Evolutionary conservation across 2,888 invertebrate species (phyloP), one percentile per base, ranked within the genome.

Genomic region (Drosophila infuscata): DNA sequence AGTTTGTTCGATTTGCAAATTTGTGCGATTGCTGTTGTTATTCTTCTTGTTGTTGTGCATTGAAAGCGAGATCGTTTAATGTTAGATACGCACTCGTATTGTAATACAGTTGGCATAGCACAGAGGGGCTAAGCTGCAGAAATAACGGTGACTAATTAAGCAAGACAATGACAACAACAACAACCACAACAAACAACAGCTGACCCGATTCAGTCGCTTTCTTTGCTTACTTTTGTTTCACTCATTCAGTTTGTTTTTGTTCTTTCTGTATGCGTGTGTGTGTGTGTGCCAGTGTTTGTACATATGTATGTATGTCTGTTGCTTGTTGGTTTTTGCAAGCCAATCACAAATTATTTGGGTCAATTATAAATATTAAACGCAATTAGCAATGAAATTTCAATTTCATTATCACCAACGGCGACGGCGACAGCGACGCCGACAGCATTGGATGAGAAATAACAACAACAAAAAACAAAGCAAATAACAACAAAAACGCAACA

Each of bases 341-440:
- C 79, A 88, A 88, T 85, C 83, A 59, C 72, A 71, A 76, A 68
- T 78, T 88, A 89, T 89, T 89, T 89, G 61, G 87, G 87, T 88
- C 87, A 88, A 89, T 89, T 87, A 83, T 82, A 84, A 89, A 89
- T 85, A 84, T 87, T 84, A 87, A 82, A 80, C 83, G 88, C 83
- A 88, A 88, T 88, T 88, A 86, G 87, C 88, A 88, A 88, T 90
- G 90, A 88, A 88, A 90, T 88, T 90, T 90, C 88, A 83, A 79
- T 90, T 88, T 88, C 88, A 88, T 88, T 88, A 88, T 88, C 88
- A 88, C 79, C 74, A 71, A 68, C 74, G 72, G 54, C 72, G 29
- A 66, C 70, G 41, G 12, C 15, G 53, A 38, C 57, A n/a, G 35
- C 68, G 68, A 68, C 67, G 76, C 49, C 65, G 53, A 33, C 58